Percentiles rank a stretch among this genome's conserved stretches.
These are phyloP conservation scores for Sipha flava DNA, from an alignment of 1,140 invertebrate genomes.

Conservation along the genomic window DNA sequence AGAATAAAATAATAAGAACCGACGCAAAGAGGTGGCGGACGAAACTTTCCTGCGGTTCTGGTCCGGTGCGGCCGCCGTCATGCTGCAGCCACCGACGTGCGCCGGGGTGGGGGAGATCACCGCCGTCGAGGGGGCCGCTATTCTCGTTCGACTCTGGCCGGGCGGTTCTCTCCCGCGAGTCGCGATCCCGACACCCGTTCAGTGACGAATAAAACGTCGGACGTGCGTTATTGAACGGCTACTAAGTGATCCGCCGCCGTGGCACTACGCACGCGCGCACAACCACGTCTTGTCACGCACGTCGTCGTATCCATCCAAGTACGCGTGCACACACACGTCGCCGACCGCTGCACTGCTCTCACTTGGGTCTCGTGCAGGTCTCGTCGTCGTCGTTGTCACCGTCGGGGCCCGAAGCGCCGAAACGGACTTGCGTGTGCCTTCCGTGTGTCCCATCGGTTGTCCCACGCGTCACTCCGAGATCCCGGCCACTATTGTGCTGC, in stretches of 20 bases:
- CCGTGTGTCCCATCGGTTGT: too few species aligned
- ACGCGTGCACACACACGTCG: too few species aligned
- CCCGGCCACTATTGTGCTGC: too few species aligned
- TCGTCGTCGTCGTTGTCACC: too few species aligned
- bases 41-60: conserved; percentile 13
- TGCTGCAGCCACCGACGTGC: not conserved
- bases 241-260: conserved; percentile 26
- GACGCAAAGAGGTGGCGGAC: too few species aligned
- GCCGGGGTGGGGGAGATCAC: not conserved
- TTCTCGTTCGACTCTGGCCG: not conserved
- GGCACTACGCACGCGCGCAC: not conserved
- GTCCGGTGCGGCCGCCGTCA: not conserved
- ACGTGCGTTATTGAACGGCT: conserved; percentile 9
- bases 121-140: not conserved
- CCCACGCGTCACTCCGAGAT: too few species aligned
- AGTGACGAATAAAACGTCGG: conserved; percentile 28
- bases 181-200: not conserved
- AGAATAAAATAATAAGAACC: too few species aligned
- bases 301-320: too few species aligned
- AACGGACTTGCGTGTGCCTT: too few species aligned
- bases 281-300: not conserved
- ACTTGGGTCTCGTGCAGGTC: too few species aligned
- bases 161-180: conserved; percentile 25
- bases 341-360: too few species aligned
- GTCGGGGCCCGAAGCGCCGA: too few species aligned